phyloP scores from a whole-genome alignment of 2,888 invertebrate species.

The Agonopterix alstromeriana region DNA sequence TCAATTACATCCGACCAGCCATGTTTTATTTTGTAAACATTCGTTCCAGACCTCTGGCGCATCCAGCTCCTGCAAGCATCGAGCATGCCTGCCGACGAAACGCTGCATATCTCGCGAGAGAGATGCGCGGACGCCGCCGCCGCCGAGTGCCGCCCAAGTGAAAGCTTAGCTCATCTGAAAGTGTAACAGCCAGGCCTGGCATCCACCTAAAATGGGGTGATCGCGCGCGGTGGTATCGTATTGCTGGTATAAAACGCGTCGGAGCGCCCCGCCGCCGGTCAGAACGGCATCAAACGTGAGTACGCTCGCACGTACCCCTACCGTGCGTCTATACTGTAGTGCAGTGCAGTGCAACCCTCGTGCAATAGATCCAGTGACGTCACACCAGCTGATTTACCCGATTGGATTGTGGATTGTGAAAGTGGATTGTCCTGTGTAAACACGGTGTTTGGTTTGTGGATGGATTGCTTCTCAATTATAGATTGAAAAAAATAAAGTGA shows the following conservation, averaged over 20 bases:
- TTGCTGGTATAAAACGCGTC: constrained; percentile 89
- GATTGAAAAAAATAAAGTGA: neutral
- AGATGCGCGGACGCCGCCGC: constrained; percentile 16
- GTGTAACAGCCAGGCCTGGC: constrained; percentile 55
- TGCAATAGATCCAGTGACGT: constrained; percentile 23
- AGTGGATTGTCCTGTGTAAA: constrained; percentile 39
- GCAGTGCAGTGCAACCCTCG: constrained; percentile 44
- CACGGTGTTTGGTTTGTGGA: constrained; percentile 45
- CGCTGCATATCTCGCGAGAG: neutral
- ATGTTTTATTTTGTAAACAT: constrained; percentile 30
- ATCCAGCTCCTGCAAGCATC: too few relatives aligned
- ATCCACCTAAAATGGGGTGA: constrained; percentile 77
- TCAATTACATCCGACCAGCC: constrained; percentile 17
- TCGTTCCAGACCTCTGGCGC: neutral
- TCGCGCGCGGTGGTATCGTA: constrained; percentile 80
- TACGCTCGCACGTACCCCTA: constrained; percentile 59
- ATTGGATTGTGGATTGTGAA: constrained; percentile 53
- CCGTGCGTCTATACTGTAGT: constrained; percentile 30
- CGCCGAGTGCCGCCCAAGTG: constrained; percentile 52
- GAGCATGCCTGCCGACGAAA: neutral
- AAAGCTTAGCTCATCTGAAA: constrained; percentile 73
- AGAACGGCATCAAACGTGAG: constrained; percentile 99
- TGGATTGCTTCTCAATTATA: constrained; percentile 8
- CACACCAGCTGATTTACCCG: constrained; percentile 9
- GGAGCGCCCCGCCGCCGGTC: constrained; percentile 85